Base-by-base conservation (phyloP, 2,113 vertebrate species). In the Brevimyrus niger region DNA sequence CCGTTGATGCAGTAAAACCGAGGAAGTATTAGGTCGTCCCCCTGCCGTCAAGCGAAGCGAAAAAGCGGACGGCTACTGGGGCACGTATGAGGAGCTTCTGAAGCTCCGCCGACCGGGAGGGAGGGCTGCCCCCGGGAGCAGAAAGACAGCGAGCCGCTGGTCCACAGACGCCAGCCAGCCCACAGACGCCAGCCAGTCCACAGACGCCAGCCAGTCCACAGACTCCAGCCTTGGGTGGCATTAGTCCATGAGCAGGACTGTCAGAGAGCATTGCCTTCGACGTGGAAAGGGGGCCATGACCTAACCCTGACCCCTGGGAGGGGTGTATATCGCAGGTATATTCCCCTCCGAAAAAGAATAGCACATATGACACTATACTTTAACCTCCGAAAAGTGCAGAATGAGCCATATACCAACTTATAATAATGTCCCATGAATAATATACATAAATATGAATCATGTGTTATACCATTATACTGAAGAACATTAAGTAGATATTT, bases 391-490 rank as follows among this genome's bases (percentile, higher is more conserved):
- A 47, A 47, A 46, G 80, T 47, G 8, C 80, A 84, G 38, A 46
- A 84, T 46, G 80, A 84, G 38, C 44, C 21, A 0, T 84, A 84
- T 46, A 84, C 38, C 21, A 47, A 8, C 42, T 23, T 44, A 84
- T 47, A 84, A 47, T 84, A 84, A 84, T 44, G 21, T 23, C 73
- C 35, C 73, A n/a, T 44, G 15, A 84, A 84, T 47, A 84, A 44
- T 84, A 84, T 47, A 84, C 38, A 13, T 84, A n/a, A 19, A 84
- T 80, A 84, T 84, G 82, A 84, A 84, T 27, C 8, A 84, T 84
- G 21, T 84, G 9, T 84, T 84, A 84, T 47, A 84, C 44, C 0
- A 1, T 84, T 42, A 84, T 44, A 46, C 38, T 47, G 82, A 84
- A 84, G 82, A 4, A 47, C 8, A 47, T 84, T 47, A 84, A 84